Base-by-base conservation (phyloP, 1,140 invertebrate species). In the Pogonomyrmex californicus region DNA sequence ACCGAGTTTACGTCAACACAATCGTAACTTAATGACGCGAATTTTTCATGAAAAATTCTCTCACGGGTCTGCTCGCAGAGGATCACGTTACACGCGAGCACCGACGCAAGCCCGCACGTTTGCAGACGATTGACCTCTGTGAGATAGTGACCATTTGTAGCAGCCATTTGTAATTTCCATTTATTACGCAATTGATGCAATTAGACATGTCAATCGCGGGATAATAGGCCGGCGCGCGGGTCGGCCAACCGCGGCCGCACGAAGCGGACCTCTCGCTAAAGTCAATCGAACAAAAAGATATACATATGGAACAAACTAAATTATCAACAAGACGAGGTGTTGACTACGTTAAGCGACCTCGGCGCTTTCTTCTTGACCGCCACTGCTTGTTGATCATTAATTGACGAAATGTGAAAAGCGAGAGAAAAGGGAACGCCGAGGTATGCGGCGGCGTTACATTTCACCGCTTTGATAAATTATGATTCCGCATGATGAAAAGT, bases 151-250 rank as follows among this genome's bases (percentile, higher is more conserved):
- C 87, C 79, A 92, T 86, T 87, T 85, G 56, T 54, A 89, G 63
- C 89, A 89, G 87, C 86, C 83, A n/a, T n/a, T n/a, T n/a, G n/a
- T 92, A 92, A 92, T 92, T 91, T 89, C 65, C 83, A 91, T 91
- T 92, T 91, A 86, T 91, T 89, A 85, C 79, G 79, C 91, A 92
- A 92, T 92, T 92, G 91, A 92, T 89, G 87, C 91, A 92, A 91
- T 92, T 92, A 92, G 87, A 91, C 87, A 86, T 89, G 87, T 92
- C 91, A 91, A 91, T 92, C 91, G 83, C 41, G 65, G 79, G 75
- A 91, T 91, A 91, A 91, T 91, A 81, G 89, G 23, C 23, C 23
- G 23, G 56, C 44, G 68, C 54, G 38, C 70, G 56, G 65, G 10
- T 30, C 56, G 87, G 63, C 54, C 49, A 51, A 58, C 77, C 23